phyloP scores from a whole-genome alignment of 2,888 invertebrate species.

The Ennomos quercinarius region DNA sequence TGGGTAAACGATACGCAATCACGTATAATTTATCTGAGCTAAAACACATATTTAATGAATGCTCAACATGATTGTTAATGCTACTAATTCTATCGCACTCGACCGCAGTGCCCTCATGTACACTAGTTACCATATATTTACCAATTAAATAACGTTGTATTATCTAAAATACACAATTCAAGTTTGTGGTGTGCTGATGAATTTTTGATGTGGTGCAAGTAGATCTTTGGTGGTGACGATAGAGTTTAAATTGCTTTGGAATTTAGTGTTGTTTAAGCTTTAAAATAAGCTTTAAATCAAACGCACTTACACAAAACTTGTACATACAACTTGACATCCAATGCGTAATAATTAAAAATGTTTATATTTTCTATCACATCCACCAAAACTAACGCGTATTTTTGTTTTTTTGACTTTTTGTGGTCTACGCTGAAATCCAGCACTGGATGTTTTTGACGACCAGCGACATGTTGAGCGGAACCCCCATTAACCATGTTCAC shows the following conservation, averaged over 20 bases:
- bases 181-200: slow-evolving; percentile 6
- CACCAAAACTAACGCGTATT: too few relatives aligned
- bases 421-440: too few relatives aligned
- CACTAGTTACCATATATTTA: slow-evolving; percentile 22
- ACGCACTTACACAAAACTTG: not conserved
- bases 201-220: slow-evolving; percentile 15
- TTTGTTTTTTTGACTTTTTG: too few relatives aligned
- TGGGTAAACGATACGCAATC: slow-evolving; percentile 2
- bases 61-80: slow-evolving; percentile 4
- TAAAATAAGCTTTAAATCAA: not conserved
- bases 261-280: not conserved
- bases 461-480: too few relatives aligned
- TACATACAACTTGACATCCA: too few relatives aligned
- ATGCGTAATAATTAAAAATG: too few relatives aligned
- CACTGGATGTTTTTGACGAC: too few relatives aligned
- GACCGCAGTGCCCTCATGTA: slow-evolving; percentile 14
- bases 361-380: too few relatives aligned
- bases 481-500: too few relatives aligned
- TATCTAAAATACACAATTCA: slow-evolving; percentile 22
- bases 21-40: not conserved
- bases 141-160: slow-evolving; percentile 29
- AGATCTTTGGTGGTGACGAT: not conserved
- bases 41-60: not conserved
- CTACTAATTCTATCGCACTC: slow-evolving; percentile 16
- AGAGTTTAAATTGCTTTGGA: not conserved